Base-by-base conservation (phyloP, 2,113 vertebrate species). In the human (Homo sapiens) region DNA sequence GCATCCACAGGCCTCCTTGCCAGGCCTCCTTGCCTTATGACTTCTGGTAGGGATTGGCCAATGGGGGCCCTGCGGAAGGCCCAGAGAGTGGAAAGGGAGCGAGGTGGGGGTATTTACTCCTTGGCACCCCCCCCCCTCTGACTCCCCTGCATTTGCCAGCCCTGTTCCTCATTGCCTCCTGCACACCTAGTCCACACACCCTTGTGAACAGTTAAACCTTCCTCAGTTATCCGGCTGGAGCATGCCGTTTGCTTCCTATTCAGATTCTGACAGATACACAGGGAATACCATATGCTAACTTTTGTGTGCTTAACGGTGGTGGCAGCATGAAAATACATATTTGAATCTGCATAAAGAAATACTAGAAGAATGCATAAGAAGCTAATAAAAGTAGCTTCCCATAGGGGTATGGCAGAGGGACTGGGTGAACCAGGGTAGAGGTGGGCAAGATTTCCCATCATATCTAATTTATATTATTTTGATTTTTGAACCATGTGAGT, bases 321-420 rank as follows among this genome's bases (percentile, higher is more conserved):
- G n/a, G 43, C 32, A 8, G 48, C 32, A 55, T 81, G 52, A 38
- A 78, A 87, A 70, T 23, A 61, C 5, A 35, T 12, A 6, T 18
- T 35, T 75, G 84, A 35, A 90, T 87, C 32, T 61, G 64, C 30
- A 57, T 66, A 10, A 32, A 94, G 35, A 87, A 72, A 68, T 48
- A 35, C n/a, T 30, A 32, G 73, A 8, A 8, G 45, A 9, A 11
- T 14, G 5, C 1, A 7, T 10, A 16, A 70, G 84, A 84, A 75
- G 45, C 32, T 0, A 32, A 10, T 13, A 17, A 10, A 57, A 18
- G 50, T 12, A 38, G 57, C 16, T 84, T 50, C 16, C 59, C 8
- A 2, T 7, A 64, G 72, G 10, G 1, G 43, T 2, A 7, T 1
- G 2, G 18, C 2, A 23, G 43, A 4, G 48, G 11, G 20, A 35